phyloP scores from a whole-genome alignment of 2,797 vertebrate genomes.

The Halcyon chelicuti region DNA sequence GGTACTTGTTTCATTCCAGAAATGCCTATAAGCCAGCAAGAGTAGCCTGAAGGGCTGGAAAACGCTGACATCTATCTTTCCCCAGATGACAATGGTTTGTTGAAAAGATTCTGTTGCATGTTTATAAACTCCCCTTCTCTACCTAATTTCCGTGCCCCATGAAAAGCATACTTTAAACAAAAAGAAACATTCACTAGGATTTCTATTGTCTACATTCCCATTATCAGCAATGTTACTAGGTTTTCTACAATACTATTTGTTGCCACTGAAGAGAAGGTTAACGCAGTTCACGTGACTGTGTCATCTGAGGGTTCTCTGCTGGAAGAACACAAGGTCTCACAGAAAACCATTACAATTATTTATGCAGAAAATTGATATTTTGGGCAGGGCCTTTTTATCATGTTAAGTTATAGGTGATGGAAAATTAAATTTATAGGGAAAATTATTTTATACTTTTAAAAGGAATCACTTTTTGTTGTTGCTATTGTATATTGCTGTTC shows the following conservation, averaged over 20 bases:
- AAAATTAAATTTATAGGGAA: neutral
- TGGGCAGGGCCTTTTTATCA: neutral
- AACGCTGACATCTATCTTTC: neutral
- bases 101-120: neutral
- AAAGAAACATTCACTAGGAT: neutral
- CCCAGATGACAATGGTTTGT: neutral
- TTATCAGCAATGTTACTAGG: neutral
- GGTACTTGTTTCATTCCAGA: neutral
- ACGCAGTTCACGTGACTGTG: neutral
- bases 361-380: neutral
- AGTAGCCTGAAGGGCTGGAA: neutral
- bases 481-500: neutral
- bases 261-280: neutral
- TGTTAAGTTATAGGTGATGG: neutral
- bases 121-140: neutral
- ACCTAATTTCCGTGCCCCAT: neutral
- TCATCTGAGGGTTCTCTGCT: neutral
- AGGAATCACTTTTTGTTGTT: neutral
- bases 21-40: neutral
- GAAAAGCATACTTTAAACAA: neutral
- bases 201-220: neutral
- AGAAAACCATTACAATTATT: neutral
- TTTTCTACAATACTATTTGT: conserved; percentile 4
- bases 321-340: neutral
- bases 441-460: neutral